Evolutionary conservation across 2,888 invertebrate species (phyloP).

Genomic region (Cabera pusaria): DNA sequence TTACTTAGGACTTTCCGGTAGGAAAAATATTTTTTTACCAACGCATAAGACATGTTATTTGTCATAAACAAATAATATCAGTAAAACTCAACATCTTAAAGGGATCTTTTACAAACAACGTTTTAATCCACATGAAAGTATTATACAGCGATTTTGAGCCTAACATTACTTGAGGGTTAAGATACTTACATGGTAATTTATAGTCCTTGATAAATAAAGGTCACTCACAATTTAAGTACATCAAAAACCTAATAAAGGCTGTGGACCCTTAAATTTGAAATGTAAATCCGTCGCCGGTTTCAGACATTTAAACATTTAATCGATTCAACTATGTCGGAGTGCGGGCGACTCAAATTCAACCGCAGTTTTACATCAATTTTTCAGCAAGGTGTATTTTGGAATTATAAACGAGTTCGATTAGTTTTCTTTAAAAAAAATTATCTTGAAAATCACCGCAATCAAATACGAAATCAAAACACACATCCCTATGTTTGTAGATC

Average conservation of each 20-base stretch:
- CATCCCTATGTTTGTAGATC: too few relatives aligned
- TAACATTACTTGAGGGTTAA: slow-evolving; percentile 1
- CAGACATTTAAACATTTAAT: slow-evolving; percentile 60
- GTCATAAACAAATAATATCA: too few relatives aligned
- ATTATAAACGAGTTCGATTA: slow-evolving; percentile 11
- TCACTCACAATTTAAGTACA: slow-evolving; percentile 46
- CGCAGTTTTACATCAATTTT: slow-evolving; percentile 38
- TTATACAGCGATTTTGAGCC: background rate
- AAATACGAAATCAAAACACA: too few relatives aligned
- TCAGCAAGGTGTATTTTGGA: slow-evolving; percentile 11
- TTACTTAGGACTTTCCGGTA: too few relatives aligned
- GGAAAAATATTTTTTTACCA: too few relatives aligned
- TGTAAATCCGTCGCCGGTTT: slow-evolving; percentile 58
- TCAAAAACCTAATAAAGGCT: slow-evolving; percentile 58
- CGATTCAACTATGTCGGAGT: slow-evolving; percentile 39
- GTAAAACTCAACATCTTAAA: background rate
- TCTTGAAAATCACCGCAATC: too few relatives aligned
- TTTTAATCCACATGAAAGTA: background rate
- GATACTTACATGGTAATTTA: slow-evolving; percentile 3
- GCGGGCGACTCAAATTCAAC: slow-evolving; percentile 39
- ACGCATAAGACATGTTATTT: too few relatives aligned
- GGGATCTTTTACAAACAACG: background rate
- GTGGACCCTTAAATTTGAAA: slow-evolving; percentile 60
- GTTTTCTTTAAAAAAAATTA: too few relatives aligned
- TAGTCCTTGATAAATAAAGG: slow-evolving; percentile 27